Evolutionary conservation across 2,113 vertebrate genomes (phyloP).

Genomic region (Lutjanus erythropterus): DNA sequence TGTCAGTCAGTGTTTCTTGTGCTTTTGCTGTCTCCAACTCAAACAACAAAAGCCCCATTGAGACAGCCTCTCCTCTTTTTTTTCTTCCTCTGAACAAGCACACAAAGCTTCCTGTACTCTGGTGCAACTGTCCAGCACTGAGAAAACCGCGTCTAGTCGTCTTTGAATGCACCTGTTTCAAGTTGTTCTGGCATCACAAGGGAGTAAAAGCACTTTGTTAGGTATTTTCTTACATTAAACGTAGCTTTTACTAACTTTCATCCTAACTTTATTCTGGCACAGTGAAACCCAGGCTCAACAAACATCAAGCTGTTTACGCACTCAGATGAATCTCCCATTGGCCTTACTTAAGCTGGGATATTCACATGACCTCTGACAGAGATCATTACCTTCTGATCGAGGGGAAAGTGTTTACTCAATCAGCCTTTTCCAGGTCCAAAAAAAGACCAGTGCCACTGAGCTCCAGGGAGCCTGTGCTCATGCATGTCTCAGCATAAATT

Average conservation of each 20-base stretch:
- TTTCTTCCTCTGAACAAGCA: constrained; percentile 79
- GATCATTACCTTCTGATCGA: constrained; percentile 19
- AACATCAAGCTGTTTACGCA: constrained; percentile 5
- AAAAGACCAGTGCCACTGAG: constrained; percentile 46
- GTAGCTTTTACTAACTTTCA: neutral
- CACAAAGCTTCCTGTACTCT: constrained; percentile 90
- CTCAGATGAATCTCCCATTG: constrained; percentile 20
- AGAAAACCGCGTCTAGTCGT: constrained; percentile 39
- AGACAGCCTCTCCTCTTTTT: constrained; percentile 83
- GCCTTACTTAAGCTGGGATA: constrained; percentile 17
- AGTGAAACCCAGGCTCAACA: neutral
- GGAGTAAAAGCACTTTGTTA: constrained; percentile 22
- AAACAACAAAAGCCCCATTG: constrained; percentile 95
- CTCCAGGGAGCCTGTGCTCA: constrained; percentile 66
- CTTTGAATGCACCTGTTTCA: constrained; percentile 73
- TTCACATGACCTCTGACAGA: constrained; percentile 51
- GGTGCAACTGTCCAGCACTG: constrained; percentile 78
- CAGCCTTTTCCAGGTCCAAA: constrained; percentile 53
- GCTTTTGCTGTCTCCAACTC: constrained; percentile 81
- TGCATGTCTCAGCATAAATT: constrained; percentile 82
- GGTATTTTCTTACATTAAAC: neutral
- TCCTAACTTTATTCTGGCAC: neutral
- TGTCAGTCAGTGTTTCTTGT: constrained; percentile 84
- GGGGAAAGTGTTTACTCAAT: constrained; percentile 49
- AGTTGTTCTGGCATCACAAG: neutral